Conservation (phyloP, 2,888 invertebrate genomes). For the Tipula unca region DNA sequence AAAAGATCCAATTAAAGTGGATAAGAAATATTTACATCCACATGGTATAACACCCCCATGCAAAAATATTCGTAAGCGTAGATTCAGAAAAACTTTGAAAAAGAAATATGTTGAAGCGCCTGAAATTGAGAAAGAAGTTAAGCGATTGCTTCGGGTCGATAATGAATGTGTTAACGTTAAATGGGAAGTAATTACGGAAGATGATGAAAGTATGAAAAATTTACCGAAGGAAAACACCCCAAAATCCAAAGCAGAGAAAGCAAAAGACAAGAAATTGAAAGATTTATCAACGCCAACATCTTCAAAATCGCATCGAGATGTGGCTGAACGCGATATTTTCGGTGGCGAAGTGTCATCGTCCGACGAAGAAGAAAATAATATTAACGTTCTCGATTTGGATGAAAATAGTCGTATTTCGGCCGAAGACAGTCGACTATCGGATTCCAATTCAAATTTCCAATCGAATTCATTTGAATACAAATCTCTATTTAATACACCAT, state of each 20-base stretch:
- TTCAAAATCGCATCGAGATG: constrained; percentile 35
- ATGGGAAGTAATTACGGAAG: constrained; percentile 85
- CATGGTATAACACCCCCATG: constrained; percentile 94
- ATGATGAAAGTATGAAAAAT: constrained; percentile 50
- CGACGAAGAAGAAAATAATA: constrained; percentile 57
- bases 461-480: constrained; percentile 31
- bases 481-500: constrained; percentile 33
- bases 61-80: constrained; percentile 86
- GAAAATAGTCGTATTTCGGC: constrained; percentile 67
- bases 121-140: constrained; percentile 97
- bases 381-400: constrained; percentile 65
- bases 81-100: constrained; percentile 89
- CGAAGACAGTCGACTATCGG: constrained; percentile 61
- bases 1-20: constrained; percentile 69
- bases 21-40: constrained; percentile 89
- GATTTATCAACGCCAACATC: constrained; percentile 17
- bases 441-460: constrained; percentile 32
- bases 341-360: constrained; percentile 89
- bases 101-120: constrained; percentile 97
- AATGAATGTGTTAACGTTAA: constrained; percentile 84
- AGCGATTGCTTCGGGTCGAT: constrained; percentile 79
- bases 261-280: constrained; percentile 42
- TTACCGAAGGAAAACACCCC: neutral
- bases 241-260: constrained; percentile 21
- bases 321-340: constrained; percentile 77